Conservation (phyloP, 1,140 invertebrate genomes). For the Orius laevigatus region DNA sequence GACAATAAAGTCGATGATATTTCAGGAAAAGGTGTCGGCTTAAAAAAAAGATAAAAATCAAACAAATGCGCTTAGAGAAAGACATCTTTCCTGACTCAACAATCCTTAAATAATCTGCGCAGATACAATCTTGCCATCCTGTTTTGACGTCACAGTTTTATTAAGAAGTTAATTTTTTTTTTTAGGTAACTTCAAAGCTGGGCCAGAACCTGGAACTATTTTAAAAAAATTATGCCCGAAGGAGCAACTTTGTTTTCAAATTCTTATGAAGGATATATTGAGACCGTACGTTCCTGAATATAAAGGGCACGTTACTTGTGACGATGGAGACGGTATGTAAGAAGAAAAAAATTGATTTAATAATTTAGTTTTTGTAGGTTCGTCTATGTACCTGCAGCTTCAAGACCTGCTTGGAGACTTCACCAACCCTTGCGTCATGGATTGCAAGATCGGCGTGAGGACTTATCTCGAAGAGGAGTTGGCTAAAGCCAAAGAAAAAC, state of each 20-base stretch:
- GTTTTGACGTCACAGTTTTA: too few relatives aligned
- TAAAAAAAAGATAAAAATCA: too few relatives aligned
- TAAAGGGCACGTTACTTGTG: conserved; percentile 61
- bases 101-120: too few relatives aligned
- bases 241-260: conserved; percentile 72
- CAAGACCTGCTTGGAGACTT: conserved; percentile 86
- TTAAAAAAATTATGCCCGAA: conserved; percentile 80
- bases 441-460: conserved; percentile 87
- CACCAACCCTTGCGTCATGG: conserved; percentile 84
- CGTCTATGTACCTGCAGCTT: conserved; percentile 59
- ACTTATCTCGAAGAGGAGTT: conserved; percentile 91
- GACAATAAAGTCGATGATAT: too few relatives aligned
- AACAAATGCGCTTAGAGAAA: too few relatives aligned
- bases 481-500: conserved; percentile 85
- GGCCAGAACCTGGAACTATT: conserved; percentile 80
- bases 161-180: conserved; percentile 32
- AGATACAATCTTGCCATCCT: too few relatives aligned
- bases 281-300: conserved; percentile 81
- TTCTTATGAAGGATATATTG: conserved; percentile 74
- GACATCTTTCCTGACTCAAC: too few relatives aligned
- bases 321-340: conserved; percentile 62
- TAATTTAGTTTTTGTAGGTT: not conserved
- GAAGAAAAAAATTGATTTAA: not conserved
- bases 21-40: too few relatives aligned
- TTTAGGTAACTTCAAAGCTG: conserved; percentile 74